phyloP scores from a whole-genome alignment of 92 coral and sea anemone genomes.

The Umimayanthus chanpuru region DNA sequence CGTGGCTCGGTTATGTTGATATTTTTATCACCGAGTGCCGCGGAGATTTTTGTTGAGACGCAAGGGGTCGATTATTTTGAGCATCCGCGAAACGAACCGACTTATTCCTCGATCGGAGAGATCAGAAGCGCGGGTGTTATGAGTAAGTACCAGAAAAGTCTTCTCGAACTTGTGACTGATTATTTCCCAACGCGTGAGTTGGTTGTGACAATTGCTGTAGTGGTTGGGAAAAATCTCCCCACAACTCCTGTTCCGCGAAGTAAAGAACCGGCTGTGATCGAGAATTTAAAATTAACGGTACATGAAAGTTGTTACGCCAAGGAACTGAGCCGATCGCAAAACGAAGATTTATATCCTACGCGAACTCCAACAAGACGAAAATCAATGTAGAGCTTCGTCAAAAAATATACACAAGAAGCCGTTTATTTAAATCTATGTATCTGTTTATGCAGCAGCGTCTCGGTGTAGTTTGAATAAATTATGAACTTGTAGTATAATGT shows the following conservation, averaged over 20 bases:
- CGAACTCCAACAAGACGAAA: slow-evolving; percentile 23
- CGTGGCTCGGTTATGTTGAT: slow-evolving; percentile 93
- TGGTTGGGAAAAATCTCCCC: slow-evolving; percentile 83
- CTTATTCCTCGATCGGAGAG: slow-evolving; percentile 83
- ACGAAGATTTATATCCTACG: slow-evolving; percentile 31
- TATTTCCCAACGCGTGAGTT: slow-evolving; percentile 91
- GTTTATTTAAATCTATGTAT: background rate
- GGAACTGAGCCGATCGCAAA: slow-evolving; percentile 73
- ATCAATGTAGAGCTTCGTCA: slow-evolving; percentile 3
- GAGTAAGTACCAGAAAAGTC: slow-evolving; percentile 80
- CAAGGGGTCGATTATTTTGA: slow-evolving; percentile 76
- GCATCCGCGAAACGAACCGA: slow-evolving; percentile 79
- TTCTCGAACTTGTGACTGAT: slow-evolving; percentile 64
- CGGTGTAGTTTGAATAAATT: slow-evolving; percentile 25
- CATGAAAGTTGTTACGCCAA: slow-evolving; percentile 62
- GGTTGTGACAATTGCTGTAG: slow-evolving; percentile 88
- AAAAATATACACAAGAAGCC: background rate
- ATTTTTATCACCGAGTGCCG: slow-evolving; percentile 90
- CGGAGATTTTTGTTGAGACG: slow-evolving; percentile 88
- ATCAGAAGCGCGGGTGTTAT: slow-evolving; percentile 80
- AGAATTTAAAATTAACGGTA: slow-evolving; percentile 73
- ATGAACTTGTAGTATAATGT: background rate
- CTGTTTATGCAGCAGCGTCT: background rate
- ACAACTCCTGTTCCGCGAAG: slow-evolving; percentile 88
- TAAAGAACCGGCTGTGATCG: slow-evolving; percentile 88